Evolutionary conservation across 2,888 invertebrate species (phyloP), one percentile per base, ranked within the genome.

Genomic region (Tachystola acroxantha): DNA sequence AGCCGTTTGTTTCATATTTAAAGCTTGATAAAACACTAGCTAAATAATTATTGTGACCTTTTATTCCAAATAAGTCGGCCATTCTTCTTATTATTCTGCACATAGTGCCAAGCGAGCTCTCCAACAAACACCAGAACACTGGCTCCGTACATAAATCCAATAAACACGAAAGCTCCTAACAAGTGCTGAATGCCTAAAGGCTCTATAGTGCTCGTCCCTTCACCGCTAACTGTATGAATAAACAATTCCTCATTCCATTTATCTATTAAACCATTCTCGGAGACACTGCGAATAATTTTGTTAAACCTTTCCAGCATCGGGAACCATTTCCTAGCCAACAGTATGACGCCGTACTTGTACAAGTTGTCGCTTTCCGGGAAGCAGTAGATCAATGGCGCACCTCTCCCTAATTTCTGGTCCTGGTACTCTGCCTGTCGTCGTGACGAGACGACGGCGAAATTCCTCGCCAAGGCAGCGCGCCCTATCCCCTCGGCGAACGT

Each of bases 321-420:
- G 50, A 76, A 86, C 86, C 86, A 88, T 53, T 78, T 75, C 14
- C 82, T 64, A 14, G 82, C 68, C 26, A 88, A 47, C 29, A 88
- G 55, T 10, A 81, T 86, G n/a, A 87, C 87, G 0, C 81, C 84
- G 39, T 88, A 88, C 54, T 87, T 86, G 49, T 88, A 87, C 43
- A 88, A 63, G 43, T 84, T 86, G 49, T 78, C 53, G 38, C 70
- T 74, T 50, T 87, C 86, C 1, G 76, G 69, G 39, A 88, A 87
- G 56, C 88, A 88, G 56, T 77, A 81, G 40, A 87, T 66, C 53
- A 82, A 57, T 5, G 69, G 68, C 30, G 58, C 68, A 29, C 88
- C 88, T 63, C 60, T 81, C 3, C 85, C 85, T 36, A 87, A 59
- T 53, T 67, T 66, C 53, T 82, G 81, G 46, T 84, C 82, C 44